Percentiles rank a stretch among this genome's conserved stretches.
Conservation (phyloP, 2,797 vertebrate species). For the Strix occidentalis region DNA sequence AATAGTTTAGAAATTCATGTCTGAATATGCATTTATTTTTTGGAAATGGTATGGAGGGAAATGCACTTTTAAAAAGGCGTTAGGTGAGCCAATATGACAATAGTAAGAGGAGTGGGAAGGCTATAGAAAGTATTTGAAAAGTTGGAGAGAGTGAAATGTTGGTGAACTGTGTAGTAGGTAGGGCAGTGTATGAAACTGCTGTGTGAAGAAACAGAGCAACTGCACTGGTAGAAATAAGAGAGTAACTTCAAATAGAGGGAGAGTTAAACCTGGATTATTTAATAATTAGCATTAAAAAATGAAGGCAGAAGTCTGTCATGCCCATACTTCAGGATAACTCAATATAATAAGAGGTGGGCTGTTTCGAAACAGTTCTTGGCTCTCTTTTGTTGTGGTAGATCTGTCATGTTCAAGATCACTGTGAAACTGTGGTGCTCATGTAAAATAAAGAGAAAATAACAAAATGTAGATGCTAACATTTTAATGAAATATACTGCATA, state of each 20-base stretch:
- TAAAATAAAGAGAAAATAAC: background rate
- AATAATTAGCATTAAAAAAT: background rate
- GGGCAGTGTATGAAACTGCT: background rate
- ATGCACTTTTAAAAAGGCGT: background rate
- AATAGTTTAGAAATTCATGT: background rate
- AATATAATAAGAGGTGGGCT: accelerated
- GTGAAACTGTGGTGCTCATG: background rate
- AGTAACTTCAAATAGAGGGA: background rate
- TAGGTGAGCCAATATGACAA: background rate
- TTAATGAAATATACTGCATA: background rate
- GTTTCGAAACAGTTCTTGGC: background rate
- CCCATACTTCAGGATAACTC: background rate
- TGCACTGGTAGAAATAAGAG: background rate
- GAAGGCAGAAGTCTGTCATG: background rate
- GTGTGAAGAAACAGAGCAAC: background rate
- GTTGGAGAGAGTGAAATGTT: background rate
- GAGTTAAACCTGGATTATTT: background rate
- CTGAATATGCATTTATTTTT: background rate
- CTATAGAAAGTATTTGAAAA: background rate
- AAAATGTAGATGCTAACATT: background rate
- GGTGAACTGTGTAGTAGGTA: background rate
- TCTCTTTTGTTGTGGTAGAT: background rate
- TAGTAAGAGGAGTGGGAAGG: background rate
- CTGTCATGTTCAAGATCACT: background rate
- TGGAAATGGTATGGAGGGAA: background rate